Base-by-base conservation (phyloP, 2,113 vertebrate genomes). In the Syngnathus scovelli region DNA sequence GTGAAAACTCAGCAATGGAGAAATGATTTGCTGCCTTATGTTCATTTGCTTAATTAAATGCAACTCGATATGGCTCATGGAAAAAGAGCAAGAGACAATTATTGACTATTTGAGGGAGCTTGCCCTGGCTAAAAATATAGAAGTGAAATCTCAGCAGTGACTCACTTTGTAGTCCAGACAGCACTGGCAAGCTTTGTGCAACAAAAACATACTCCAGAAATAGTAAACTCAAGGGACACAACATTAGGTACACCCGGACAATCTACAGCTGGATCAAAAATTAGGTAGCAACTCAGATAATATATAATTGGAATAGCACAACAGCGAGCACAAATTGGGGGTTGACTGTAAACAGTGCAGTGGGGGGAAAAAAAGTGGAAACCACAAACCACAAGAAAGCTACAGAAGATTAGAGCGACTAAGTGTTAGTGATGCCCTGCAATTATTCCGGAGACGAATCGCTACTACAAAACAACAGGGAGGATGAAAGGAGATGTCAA, bases 111-210 rank as follows among this genome's bases (percentile, higher is more conserved):
- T 52, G 60, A 70, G 37, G 60, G 10, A 33, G 21, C 37, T 51
- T 69, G 41, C 52, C 21, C 9, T 71, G 37, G 66, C 49, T 37
- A 39, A 54, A 48, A 41, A 58, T 33, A 43, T 13, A 51, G 33
- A 33, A 33, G 56, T n/a, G 55, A 23, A 64, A 63, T 38, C 63
- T 64, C 21, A 38, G 60, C 46, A 38, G 54, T 77, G 82, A 87
- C 78, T 85, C 82, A 83, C 56, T 73, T 73, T 11, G 64, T 61
- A 61, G 71, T 74, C 75, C 81, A 85, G 77, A 83, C 78, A 49
- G 23, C 39, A 66, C 60, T 54, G 46, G 59, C 59, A 68, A 70
- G 59, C 62, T 64, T 64, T 61, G 18, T 63, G 55, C 70, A 59
- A 54, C 4, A 83, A 67, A 51, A 78, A 60, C 69, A 68, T 33